phyloP scores from a whole-genome alignment of 92 coral and sea anemone species.

The Palythoa grandiflora region DNA sequence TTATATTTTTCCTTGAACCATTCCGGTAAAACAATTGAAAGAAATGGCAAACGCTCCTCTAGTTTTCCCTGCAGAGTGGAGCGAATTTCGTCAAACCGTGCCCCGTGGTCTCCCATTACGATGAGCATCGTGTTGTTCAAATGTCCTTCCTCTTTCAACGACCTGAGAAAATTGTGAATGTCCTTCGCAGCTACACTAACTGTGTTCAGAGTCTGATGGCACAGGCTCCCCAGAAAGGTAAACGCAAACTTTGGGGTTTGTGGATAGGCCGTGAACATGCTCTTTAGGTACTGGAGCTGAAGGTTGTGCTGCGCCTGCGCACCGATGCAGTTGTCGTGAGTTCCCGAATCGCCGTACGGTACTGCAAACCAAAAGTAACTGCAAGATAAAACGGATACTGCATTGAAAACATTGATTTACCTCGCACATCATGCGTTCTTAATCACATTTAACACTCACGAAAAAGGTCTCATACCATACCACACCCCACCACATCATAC shows the following conservation, averaged over 20 bases:
- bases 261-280: constrained; percentile 71
- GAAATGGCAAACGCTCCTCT: constrained; percentile 69
- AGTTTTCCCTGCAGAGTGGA: constrained; percentile 66
- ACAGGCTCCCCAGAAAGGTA: constrained; percentile 65
- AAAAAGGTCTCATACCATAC: background rate
- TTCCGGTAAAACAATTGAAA: constrained; percentile 63
- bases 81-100: constrained; percentile 59
- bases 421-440: no score
- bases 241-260: constrained; percentile 64
- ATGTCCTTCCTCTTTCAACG: constrained; percentile 54
- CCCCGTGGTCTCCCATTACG: constrained; percentile 76
- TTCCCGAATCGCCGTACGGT: constrained; percentile 29
- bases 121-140: constrained; percentile 64
- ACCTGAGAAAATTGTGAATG: constrained; percentile 40
- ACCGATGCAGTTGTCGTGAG: constrained; percentile 56
- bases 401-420: background rate
- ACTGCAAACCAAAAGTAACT: constrained; percentile 59
- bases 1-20: constrained; percentile 62
- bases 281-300: constrained; percentile 70
- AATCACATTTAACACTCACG: no score
- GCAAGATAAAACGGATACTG: background rate
- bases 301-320: constrained; percentile 67
- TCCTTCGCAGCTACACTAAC: constrained; percentile 54
- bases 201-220: constrained; percentile 65
- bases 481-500: no score